A percentile compares a stretch with the other conserved stretches of the same genome.
Evolutionary conservation across 2,113 vertebrate species (phyloP).

Genomic region (Phaethon lepturus): DNA sequence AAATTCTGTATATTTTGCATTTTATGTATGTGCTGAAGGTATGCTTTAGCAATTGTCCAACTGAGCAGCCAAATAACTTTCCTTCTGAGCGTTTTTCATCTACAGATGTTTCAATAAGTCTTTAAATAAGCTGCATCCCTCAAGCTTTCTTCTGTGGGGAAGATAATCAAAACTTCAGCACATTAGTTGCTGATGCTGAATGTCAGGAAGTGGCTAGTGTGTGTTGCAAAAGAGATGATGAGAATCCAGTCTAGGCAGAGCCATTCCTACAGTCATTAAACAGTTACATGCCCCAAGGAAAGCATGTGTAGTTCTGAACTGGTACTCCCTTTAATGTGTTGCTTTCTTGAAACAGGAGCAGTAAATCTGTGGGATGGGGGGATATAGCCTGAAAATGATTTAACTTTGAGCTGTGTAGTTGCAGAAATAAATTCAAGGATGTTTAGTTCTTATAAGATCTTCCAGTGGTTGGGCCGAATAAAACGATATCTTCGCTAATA

Average conservation of each 20-base stretch:
- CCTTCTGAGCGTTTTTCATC: neutral
- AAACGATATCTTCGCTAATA: rapidly evolving
- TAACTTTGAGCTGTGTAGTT: neutral
- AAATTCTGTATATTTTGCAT: slow-evolving; percentile 7
- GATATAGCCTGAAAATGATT: neutral
- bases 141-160: neutral
- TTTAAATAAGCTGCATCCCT: neutral
- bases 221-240: neutral
- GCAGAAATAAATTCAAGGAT: neutral
- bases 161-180: neutral
- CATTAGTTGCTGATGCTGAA: neutral
- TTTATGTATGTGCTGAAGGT: neutral
- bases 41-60: neutral
- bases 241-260: neutral
- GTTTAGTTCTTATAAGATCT: neutral
- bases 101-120: neutral
- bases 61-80: neutral
- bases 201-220: neutral
- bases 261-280: neutral
- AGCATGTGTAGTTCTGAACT: neutral
- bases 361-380: neutral
- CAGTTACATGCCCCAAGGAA: neutral
- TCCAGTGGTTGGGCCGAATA: neutral
- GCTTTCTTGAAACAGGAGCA: neutral
- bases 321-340: neutral